Evolutionary conservation across 2,888 invertebrate species (phyloP), one percentile per base, ranked within the genome.

Genomic region (Biston stratarius): DNA sequence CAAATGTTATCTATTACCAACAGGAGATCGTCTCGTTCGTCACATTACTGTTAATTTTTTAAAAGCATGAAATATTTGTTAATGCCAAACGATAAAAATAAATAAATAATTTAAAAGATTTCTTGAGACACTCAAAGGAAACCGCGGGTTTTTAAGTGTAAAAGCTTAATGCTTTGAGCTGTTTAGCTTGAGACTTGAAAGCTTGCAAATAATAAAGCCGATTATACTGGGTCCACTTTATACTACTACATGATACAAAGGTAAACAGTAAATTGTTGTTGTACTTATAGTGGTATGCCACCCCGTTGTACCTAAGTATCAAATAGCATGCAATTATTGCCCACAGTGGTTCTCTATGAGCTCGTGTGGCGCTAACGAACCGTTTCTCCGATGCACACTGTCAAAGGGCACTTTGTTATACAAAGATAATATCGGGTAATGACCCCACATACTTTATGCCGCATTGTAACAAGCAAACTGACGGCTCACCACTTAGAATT

Each of bases 361-460:
- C 76, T 79, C 83, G 80, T 75, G 77, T 76, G 72, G 74, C 71
- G 77, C 78, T 77, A 77, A 77, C 77, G 67, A 64, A 77, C 75
- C 74, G 73, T 57, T 67, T 66, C 77, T 74, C 73, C 74, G 75
- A 73, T 74, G 78, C 75, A 71, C 36, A 51, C 66, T 71, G 77
- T 83, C 79, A 83, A 83, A 82, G 84, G 73, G 69, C 74, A 74
- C 81, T 83, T 77, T 87, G 83, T 85, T 81, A 70, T 74, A 69
- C 74, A 65, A 72, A 84, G 82, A 86, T 83, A 83, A 81, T 81
- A 75, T 74, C 82, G 83, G 79, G 74, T 79, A 76, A 76, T 76
- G 81, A 79, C 79, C 82, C 72, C 72, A 67, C 71, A 72, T 75
- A 76, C 75, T 73, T 77, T 75, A 76, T 71, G 72, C 24, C 42